phyloP scores from a whole-genome alignment of 1,140 invertebrate genomes.

The Zaprionus inermis region DNA sequence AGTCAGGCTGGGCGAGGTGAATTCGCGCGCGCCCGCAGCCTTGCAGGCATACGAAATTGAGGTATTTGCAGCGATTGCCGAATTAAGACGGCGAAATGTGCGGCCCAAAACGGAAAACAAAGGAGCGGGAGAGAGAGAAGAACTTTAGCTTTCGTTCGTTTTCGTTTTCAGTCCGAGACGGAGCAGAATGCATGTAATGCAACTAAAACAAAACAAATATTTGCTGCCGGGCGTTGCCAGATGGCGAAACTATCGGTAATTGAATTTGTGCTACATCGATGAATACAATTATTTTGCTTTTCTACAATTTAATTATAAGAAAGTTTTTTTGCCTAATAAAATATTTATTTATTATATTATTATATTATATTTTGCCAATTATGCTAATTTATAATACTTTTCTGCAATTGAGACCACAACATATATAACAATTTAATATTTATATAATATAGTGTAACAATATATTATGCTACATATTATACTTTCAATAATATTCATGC shows the following conservation, averaged over 20 bases:
- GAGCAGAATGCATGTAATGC: neutral
- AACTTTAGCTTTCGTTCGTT: neutral
- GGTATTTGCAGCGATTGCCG: conserved; percentile 15
- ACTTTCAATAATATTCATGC: too few relatives aligned
- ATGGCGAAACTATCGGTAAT: neutral
- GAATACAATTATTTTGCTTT: too few relatives aligned
- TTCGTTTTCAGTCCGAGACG: neutral
- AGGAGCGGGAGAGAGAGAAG: neutral
- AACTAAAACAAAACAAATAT: neutral
- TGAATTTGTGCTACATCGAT: neutral
- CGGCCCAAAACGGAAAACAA: neutral
- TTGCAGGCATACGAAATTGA: conserved; percentile 20
- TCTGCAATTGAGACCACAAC: too few relatives aligned
- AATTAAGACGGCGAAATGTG: conserved; percentile 4
- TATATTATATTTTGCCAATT: neutral
- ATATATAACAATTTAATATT: neutral
- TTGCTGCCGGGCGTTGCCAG: neutral
- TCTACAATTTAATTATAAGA: neutral
- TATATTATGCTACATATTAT: neutral
- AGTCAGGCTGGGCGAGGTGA: too few relatives aligned
- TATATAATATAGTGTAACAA: neutral
- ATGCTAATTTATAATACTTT: neutral
- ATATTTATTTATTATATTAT: neutral
- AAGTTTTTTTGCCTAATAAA: neutral
- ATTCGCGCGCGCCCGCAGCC: conserved; percentile 6